Conservation (phyloP, 1,140 invertebrate genomes). For the Charaxes varanes region DNA sequence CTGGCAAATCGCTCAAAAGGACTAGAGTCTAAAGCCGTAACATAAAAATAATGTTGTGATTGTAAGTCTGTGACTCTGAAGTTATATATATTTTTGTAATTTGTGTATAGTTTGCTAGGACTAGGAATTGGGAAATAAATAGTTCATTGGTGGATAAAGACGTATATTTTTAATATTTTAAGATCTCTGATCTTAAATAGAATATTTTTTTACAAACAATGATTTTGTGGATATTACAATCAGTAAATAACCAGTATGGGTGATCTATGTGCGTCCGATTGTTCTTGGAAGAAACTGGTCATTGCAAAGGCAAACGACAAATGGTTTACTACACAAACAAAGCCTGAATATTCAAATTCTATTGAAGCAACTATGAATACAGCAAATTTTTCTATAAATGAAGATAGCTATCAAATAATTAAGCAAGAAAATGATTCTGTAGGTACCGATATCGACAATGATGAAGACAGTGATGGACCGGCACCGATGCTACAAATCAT, state of each 20-base stretch:
- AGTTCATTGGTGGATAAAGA: too few relatives aligned
- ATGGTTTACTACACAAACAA: conserved; percentile 56
- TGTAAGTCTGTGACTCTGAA: too few relatives aligned
- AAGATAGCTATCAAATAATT: conserved; percentile 21
- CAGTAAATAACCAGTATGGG: conserved; percentile 67
- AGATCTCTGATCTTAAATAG: too few relatives aligned
- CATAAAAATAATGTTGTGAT: too few relatives aligned
- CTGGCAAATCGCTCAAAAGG: too few relatives aligned
- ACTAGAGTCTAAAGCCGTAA: too few relatives aligned
- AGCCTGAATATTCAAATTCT: conserved; percentile 20
- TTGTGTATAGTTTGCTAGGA: too few relatives aligned
- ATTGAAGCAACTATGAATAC: conserved; percentile 23
- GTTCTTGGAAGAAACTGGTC: conserved; percentile 66
- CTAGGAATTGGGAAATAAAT: too few relatives aligned
- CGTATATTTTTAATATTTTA: too few relatives aligned
- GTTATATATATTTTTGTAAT: too few relatives aligned
- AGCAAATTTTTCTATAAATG: conserved; percentile 24
- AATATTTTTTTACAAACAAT: conserved; percentile 29
- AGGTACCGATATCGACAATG: conserved; percentile 7
- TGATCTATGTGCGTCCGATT: conserved; percentile 48
- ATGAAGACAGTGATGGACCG: conserved; percentile 16
- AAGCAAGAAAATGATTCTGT: conserved; percentile 31
- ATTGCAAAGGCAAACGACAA: conserved; percentile 58
- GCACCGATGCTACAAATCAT: conserved; percentile 32
- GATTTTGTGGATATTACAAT: conserved; percentile 61